These are phyloP conservation scores for Caerostris extrusa DNA, from an alignment of 1,140 invertebrate genomes.

Conservation along the genomic window DNA sequence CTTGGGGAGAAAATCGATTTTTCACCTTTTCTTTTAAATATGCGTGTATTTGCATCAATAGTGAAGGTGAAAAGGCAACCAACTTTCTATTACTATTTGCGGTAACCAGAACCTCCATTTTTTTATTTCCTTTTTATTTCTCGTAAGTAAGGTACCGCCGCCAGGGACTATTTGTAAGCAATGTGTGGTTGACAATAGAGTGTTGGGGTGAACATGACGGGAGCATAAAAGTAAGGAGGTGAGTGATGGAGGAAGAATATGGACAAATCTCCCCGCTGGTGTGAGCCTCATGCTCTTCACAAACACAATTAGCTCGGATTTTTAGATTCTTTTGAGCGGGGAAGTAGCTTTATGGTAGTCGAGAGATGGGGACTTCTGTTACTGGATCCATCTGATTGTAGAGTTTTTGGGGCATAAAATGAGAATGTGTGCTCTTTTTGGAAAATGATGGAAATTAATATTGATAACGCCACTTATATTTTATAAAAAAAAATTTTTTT, in stretches of 20 bases:
- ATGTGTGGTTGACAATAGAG: neutral
- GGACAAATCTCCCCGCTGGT: neutral
- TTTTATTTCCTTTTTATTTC: neutral
- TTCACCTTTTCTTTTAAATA: too few relatives aligned
- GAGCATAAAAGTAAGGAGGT: neutral
- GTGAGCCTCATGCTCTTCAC: slow-evolving; percentile 31
- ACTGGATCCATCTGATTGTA: neutral
- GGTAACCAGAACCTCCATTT: neutral
- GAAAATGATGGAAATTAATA: slow-evolving; percentile 11
- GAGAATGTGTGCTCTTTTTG: neutral
- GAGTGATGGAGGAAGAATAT: neutral
- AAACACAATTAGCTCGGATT: slow-evolving; percentile 44
- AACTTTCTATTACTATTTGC: neutral
- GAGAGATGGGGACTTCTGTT: neutral
- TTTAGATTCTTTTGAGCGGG: neutral
- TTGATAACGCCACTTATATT: neutral
- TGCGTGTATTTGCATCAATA: neutral
- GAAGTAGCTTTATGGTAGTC: neutral
- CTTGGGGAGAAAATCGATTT: too few relatives aligned
- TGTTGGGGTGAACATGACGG: neutral
- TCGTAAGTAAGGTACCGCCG: neutral
- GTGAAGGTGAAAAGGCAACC: neutral
- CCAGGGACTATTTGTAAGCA: neutral
- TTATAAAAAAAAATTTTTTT: neutral
- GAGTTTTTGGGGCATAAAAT: neutral